Evolutionary conservation across 2,888 invertebrate genomes (phyloP).

Genomic region (Drosophila greeni): DNA sequence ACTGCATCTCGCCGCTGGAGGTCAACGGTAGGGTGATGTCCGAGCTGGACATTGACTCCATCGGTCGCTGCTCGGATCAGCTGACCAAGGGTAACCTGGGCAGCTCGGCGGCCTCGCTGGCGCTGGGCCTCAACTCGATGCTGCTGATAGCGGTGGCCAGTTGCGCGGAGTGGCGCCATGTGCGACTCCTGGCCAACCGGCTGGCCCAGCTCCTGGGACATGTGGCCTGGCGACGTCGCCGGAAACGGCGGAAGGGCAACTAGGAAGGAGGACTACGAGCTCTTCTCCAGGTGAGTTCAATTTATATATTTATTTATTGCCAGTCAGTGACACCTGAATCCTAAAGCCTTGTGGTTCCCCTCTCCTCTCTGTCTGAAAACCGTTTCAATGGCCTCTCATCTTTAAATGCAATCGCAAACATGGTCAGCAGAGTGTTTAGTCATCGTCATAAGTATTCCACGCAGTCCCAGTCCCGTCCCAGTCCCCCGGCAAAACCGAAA

Average conservation of each 20-base stretch:
- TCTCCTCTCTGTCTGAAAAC: slow-evolving; percentile 19
- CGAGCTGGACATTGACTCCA: slow-evolving; percentile 83
- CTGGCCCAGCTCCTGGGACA: slow-evolving; percentile 53
- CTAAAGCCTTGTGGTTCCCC: neutral
- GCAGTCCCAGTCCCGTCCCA: too few species aligned
- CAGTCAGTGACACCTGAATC: slow-evolving; percentile 7
- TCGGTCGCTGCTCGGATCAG: slow-evolving; percentile 85
- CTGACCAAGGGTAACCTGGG: slow-evolving; percentile 84
- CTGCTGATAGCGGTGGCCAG: slow-evolving; percentile 73
- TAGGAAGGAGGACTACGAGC: slow-evolving; percentile 30
- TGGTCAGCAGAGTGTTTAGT: slow-evolving; percentile 39
- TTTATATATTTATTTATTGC: neutral
- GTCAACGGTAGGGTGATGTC: slow-evolving; percentile 88
- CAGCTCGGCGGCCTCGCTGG: slow-evolving; percentile 78
- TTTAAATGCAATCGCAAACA: slow-evolving; percentile 54
- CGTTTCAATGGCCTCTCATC: slow-evolving; percentile 52
- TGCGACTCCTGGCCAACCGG: slow-evolving; percentile 43
- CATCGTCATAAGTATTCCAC: slow-evolving; percentile 38
- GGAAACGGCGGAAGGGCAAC: slow-evolving; percentile 58
- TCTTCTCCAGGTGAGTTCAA: slow-evolving; percentile 3
- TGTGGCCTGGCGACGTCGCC: slow-evolving; percentile 53
- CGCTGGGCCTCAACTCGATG: slow-evolving; percentile 73
- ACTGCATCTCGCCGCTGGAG: slow-evolving; percentile 91
- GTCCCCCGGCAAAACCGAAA: neutral
- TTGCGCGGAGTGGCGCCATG: slow-evolving; percentile 62